phyloP scores from a whole-genome alignment of 2,797 vertebrate genomes.

The Helicolenus hilgendorfi region DNA sequence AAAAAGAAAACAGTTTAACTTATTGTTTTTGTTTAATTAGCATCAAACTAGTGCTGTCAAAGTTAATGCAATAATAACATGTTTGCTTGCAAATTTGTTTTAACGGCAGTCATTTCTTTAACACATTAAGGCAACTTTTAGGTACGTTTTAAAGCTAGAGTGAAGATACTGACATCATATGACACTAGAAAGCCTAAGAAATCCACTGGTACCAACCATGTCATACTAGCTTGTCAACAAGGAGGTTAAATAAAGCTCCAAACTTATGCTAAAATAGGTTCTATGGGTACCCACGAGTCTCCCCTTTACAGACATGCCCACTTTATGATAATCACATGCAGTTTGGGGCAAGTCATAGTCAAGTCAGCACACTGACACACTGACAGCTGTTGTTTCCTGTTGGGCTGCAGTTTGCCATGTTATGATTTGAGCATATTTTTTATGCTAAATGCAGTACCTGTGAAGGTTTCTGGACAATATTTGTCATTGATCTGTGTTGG shows the following conservation, averaged over 20 bases:
- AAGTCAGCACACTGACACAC: too few relatives aligned
- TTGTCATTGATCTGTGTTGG: too few relatives aligned
- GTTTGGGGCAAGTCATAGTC: too few relatives aligned
- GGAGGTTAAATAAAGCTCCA: background rate
- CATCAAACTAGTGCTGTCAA: background rate
- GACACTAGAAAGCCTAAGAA: background rate
- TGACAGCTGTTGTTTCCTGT: too few relatives aligned
- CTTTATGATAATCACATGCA: too few relatives aligned
- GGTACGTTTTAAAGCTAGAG: background rate
- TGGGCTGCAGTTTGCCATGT: too few relatives aligned
- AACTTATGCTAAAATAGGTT: background rate
- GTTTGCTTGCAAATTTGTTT: background rate
- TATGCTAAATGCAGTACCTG: too few relatives aligned
- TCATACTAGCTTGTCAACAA: background rate
- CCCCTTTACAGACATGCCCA: too few relatives aligned
- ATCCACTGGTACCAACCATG: background rate
- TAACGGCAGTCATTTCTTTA: background rate
- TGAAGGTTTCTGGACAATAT: too few relatives aligned
- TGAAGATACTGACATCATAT: background rate
- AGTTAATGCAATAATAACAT: background rate
- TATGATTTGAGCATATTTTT: too few relatives aligned
- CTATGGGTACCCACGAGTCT: too few relatives aligned
- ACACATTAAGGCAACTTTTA: background rate
- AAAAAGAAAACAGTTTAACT: background rate
- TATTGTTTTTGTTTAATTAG: background rate